Evolutionary conservation across 1,140 invertebrate genomes (phyloP), one percentile per base, ranked within the genome.

Genomic region (Brachionus rotundiformis): DNA sequence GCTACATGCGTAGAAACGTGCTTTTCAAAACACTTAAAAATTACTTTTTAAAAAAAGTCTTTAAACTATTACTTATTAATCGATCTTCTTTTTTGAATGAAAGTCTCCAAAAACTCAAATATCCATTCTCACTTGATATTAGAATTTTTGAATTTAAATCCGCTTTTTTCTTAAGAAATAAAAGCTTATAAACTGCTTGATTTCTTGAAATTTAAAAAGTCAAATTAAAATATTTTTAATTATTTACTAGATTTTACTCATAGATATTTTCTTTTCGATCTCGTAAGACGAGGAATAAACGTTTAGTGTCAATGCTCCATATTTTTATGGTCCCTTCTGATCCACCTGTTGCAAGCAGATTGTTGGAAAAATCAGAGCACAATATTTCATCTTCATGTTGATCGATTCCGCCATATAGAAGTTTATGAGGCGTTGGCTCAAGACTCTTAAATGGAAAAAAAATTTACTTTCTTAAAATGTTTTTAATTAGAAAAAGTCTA

Each of bases 361-460:
- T 84, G 3, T 44, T 36, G 10, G 5, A 77, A 11, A 54, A 19
- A 33, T 77, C 73, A 5, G 47, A 77, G 59, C 85, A 85, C 13
- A 87, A 76, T 13, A 88, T 88, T 82, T 88, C 87, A 82, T 88
- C 87, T 29, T 85, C 82, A 81, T 88, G 87, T 3, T 86, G 82
- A 61, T 87, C 85, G 44, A 85, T 86, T 13, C 86, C 86, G 75
- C 87, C 87, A 86, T 86, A 88, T 31, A 54, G 71, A 29, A 81
- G 81, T 31, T 85, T 84, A 6, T 86, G 86, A 27, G 84, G 83
- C 11, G 86, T 85, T 87, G 84, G 8, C 77, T 83, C 25, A 82
- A 71, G 11, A 65, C 49, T 27, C 39, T 31, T 19, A 29, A 75
- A 75, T 8, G n/a, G n/a, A n/a, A n/a, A 5, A 54, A 54, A 54